A percentile compares a stretch with the other conserved stretches of the same genome.
Conservation (phyloP, 2,888 invertebrate species). For the Oegoconia quadripuncta region DNA sequence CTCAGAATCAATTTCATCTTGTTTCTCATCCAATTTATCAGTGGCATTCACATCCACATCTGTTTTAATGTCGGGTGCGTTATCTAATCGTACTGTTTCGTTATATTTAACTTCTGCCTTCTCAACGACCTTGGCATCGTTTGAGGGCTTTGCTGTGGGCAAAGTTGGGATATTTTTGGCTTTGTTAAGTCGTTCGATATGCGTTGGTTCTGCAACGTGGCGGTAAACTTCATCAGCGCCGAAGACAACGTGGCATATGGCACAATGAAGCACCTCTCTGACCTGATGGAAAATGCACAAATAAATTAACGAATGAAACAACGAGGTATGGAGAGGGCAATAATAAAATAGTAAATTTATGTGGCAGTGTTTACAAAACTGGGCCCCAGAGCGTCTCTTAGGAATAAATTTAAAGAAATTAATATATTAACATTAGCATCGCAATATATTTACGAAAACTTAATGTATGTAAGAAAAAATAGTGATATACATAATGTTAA, state of each 20-base stretch:
- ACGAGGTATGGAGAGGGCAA: no score
- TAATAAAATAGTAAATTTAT: no score
- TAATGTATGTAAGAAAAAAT: no score
- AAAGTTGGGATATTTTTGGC: background rate
- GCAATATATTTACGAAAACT: no score
- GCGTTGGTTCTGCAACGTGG: conserved; percentile 18
- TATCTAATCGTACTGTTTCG: background rate
- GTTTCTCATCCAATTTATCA: conserved; percentile 7
- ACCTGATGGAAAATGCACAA: conserved; percentile 21
- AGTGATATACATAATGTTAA: no score
- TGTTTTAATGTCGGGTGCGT: background rate
- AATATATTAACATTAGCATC: no score
- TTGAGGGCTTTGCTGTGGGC: background rate
- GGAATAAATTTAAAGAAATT: no score
- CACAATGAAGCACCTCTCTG: conserved; percentile 23
- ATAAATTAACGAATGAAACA: background rate
- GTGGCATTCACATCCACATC: no score
- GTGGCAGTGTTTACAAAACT: no score
- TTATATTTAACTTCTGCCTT: no score
- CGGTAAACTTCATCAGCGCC: conserved; percentile 10
- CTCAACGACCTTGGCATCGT: background rate
- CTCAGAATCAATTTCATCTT: conserved; percentile 8
- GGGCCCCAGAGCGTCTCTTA: no score
- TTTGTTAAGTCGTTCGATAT: conserved; percentile 7
- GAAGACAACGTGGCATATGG: conserved; percentile 24